Evolutionary conservation across 2,888 invertebrate species (phyloP), one percentile per base, ranked within the genome.

Genomic region (Epistrophe eligans): DNA sequence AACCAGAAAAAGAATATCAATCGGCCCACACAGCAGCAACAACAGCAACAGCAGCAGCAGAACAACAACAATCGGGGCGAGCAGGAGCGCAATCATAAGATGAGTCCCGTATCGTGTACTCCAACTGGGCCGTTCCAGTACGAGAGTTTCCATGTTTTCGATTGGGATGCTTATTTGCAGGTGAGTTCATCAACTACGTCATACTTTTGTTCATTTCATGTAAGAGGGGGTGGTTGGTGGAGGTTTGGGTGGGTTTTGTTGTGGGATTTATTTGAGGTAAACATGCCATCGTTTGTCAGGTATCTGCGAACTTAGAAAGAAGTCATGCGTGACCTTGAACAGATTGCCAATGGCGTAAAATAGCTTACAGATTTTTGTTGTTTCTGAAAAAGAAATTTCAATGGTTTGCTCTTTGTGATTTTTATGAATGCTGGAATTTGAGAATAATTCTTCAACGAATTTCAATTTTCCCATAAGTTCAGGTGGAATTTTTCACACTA

Each of bases 81-180:
- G 72, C 90, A 89, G 73, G 89, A 90, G 48, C 88, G 90, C 10
- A 89, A 89, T 74, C 88, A 89, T 8, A 90, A 90, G 28, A 89
- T 89, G 52, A 89, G 89, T 67, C 88, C 91, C 60, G 91, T 91
- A 17, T 92, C 92, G 5, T 92, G 92, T 32, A 94, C 95, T 88
- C 94, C 95, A 0, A 95, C 96, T 1, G 96, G 96, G 58, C 95
- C 96, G 8, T 96, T 96, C 92, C 95, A 95, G 88, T 97, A 96
- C 90, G 97, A 97, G 92, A 95, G 96, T 87, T 96, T 95, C 92
- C 96, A 96, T 91, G 95, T 95, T 15, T 98, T 98, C 90, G 96
- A 97, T 92, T 99, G 99, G 99, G 96, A 95, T 89, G 96, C 96
- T 85, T 99, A 99, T 93, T 89, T 93, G 45, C 91, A 92, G 90